A percentile compares a stretch with the other conserved stretches of the same genome.
phyloP scores from a whole-genome alignment of 2,797 vertebrate species.

The Microcaecilia unicolor region DNA sequence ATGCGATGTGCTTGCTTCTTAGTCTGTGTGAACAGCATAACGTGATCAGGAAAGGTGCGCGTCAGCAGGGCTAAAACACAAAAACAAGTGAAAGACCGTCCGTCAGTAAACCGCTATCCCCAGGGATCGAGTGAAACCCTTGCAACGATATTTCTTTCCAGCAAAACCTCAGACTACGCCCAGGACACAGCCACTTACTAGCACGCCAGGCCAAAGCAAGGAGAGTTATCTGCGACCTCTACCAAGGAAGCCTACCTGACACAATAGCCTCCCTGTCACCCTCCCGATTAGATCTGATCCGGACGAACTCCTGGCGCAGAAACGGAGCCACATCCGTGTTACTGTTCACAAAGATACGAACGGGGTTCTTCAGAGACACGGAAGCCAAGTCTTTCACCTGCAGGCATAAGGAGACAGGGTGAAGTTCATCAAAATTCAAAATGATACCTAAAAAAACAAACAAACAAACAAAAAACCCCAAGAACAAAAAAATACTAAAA shows the following conservation, averaged over 20 bases:
- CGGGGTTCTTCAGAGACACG: constrained; percentile 80
- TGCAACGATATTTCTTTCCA: too few species aligned
- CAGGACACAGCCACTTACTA: too few species aligned
- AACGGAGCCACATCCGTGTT: constrained; percentile 94
- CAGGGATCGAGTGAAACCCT: too few species aligned
- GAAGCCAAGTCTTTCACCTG: constrained; percentile 93
- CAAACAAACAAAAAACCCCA: too few species aligned
- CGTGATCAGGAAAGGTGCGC: constrained; percentile 85
- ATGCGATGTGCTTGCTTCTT: constrained; percentile 94
- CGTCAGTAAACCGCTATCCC: background rate
- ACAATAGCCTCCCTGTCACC: constrained; percentile 90
- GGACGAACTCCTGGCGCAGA: constrained; percentile 86
- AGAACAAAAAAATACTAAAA: too few species aligned
- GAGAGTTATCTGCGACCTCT: background rate
- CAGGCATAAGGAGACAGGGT: background rate
- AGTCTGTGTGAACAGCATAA: constrained; percentile 95
- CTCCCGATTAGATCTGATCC: constrained; percentile 79
- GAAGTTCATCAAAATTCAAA: background rate
- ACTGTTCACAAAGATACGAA: constrained; percentile 92
- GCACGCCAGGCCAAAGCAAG: too few species aligned
- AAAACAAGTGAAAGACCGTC: background rate
- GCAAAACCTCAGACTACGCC: too few species aligned
- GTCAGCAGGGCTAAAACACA: constrained; percentile 74
- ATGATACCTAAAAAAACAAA: too few species aligned
- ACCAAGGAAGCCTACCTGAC: constrained; percentile 54